Conservation (phyloP, 2,888 invertebrate species). For the Eilema depressum region DNA sequence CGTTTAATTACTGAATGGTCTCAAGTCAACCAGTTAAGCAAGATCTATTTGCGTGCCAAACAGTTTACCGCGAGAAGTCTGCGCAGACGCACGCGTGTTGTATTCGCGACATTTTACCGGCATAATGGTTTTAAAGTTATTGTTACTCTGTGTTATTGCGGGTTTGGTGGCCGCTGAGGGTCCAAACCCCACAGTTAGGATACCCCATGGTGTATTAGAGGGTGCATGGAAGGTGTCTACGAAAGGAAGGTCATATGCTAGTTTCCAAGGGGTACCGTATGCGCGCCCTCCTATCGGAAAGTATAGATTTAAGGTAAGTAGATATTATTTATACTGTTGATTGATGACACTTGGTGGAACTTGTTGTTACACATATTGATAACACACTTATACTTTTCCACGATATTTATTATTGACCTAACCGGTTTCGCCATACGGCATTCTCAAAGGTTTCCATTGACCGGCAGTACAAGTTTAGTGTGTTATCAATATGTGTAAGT, state of each 20-base stretch:
- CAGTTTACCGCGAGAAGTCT: background rate
- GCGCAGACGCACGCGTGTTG: conserved; percentile 4
- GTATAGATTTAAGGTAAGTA: conserved; percentile 86
- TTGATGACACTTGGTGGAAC: no score
- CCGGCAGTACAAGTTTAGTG: no score
- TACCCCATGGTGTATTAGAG: conserved; percentile 69
- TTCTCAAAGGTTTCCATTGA: no score
- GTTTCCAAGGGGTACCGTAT: conserved; percentile 90
- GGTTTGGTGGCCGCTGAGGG: conserved; percentile 57
- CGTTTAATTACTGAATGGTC: background rate
- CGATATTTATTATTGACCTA: no score
- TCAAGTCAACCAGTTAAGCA: background rate
- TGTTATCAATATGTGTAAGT: no score
- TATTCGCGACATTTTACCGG: background rate
- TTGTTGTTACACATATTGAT: no score
- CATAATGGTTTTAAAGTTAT: conserved; percentile 51
- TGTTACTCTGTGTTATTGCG: conserved; percentile 52
- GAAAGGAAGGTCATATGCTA: conserved; percentile 80
- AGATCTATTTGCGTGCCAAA: background rate
- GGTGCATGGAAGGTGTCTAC: conserved; percentile 77
- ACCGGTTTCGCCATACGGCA: no score
- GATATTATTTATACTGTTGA: no score
- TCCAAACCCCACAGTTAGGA: conserved; percentile 70
- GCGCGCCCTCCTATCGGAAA: conserved; percentile 89
- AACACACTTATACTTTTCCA: no score